Base-by-base conservation (phyloP, 2,888 invertebrate species). In the Acanthosepion lycidas region DNA sequence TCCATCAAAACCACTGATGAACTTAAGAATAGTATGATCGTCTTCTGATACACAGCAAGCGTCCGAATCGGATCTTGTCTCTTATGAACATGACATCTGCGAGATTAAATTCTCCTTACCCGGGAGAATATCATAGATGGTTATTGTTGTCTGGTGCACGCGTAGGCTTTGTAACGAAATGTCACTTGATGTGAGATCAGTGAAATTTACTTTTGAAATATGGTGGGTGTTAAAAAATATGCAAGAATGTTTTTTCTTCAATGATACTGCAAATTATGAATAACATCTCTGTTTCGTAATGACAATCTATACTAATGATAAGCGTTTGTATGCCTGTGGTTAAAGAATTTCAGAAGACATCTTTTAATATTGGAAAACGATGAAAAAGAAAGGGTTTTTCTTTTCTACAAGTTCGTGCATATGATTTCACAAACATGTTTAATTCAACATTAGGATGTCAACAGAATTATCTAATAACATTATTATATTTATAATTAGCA, bases 161-260 rank as follows among this genome's bases (percentile, higher is more conserved):
- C 78, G 78, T n/a, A 78, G 78, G 78, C 15, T 78, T 78, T n/a
- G n/a, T n/a, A 78, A 78, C 4, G n/a, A n/a, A 78, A 78, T n/a
- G n/a, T n/a, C 6, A 59, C 20, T 59, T 23, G 15, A n/a, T n/a
- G 12, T 78, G 78, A 78, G 59, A 23, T 59, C 59, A 6, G 59
- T 23, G 23, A 78, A 78, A 78, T 18, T 78, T 15, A 78, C 6
- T 78, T 78, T 8, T 28, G 78, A 78, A 9, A n/a, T 78, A 28
- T 3, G 78, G 3, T 9, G 28, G 28, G 28, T 91, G 92, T n/a
- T 94, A 95, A 91, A 33, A 94, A 94, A 49, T 92, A 95, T 26
- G 94, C 95, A 78, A 93, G 96, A 78, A 96, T 95, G 94, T 92
- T 96, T 91, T 18, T 20, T 55, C 20, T 2, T 55, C 55, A 20